Base-by-base conservation (phyloP, 2,888 invertebrate genomes). In the Enoplolaimus lenunculus region DNA sequence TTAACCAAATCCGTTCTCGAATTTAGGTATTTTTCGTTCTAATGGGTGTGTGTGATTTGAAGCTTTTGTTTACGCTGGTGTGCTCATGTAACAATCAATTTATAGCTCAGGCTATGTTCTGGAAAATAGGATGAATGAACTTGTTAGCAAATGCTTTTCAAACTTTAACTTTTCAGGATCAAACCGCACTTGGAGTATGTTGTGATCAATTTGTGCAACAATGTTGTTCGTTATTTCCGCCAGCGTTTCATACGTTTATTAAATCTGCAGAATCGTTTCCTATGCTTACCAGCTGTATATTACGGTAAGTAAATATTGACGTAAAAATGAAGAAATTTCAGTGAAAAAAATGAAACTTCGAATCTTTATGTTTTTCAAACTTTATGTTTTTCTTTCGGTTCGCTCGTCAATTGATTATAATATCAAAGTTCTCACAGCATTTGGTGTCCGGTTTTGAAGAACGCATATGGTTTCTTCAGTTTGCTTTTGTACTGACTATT, bases 281-380 rank as follows among this genome's bases (percentile, higher is more conserved):
- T 3, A 16, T 69, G 3, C 16, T 69, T 16, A 69, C 68, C 13
- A n/a, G 64, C 33, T 26, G 60, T 65, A 65, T 29, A 31, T 31
- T 67, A 3, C 28, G 67, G 67, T 67, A n/a, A 31, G 67, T 33
- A 33, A 31, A 13, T 67, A 29, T 62, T 62, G 7, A 3, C 62
- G 28, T 62, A 45, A n/a, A n/a, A n/a, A n/a, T n/a, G n/a, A n/a
- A n/a, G n/a, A n/a, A n/a, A n/a, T n/a, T n/a, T n/a, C n/a, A n/a
- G n/a, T n/a, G n/a, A n/a, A n/a, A n/a, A n/a, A n/a, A 13, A 26
- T 62, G 64, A 62, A 28, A 29, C 57, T 57, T 57, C 13, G n/a
- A 57, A 57, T 57, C 64, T 28, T 7, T 62, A 13, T 62, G n/a
- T 62, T 45, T 45, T 45, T 45, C 45, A 45, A 45, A 45, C 21